Conservation (phyloP, 2,113 vertebrate species). For the Callopanchax toddi region DNA sequence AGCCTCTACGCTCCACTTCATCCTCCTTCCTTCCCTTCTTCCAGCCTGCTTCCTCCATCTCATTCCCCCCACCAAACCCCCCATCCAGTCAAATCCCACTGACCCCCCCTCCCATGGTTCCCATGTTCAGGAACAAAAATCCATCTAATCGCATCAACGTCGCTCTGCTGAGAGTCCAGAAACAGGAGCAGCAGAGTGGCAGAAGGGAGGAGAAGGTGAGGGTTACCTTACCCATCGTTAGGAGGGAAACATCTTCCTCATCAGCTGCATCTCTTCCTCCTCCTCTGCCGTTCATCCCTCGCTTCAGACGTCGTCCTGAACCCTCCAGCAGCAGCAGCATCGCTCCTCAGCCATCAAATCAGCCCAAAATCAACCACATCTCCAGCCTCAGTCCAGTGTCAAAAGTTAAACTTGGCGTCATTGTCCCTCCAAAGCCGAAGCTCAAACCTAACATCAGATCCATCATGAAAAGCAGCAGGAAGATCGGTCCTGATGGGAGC, state of each 20-base stretch:
- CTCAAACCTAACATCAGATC: background rate
- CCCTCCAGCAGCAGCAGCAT: background rate
- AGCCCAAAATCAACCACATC: background rate
- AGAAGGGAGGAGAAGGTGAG: background rate
- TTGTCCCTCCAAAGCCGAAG: background rate
- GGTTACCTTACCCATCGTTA: background rate
- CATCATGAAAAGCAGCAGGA: background rate
- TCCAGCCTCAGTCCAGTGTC: constrained; percentile 9
- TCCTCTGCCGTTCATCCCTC: constrained; percentile 4
- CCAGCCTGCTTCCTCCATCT: constrained; percentile 2
- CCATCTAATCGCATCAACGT: constrained; percentile 57
- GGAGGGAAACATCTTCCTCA: background rate
- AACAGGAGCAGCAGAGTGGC: constrained; percentile 42
- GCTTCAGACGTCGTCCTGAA: background rate
- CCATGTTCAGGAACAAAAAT: constrained; percentile 81
- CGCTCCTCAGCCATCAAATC: background rate
- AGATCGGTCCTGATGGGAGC: background rate
- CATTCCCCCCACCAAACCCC: background rate
- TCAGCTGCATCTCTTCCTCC: background rate
- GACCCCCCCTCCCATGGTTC: constrained; percentile 69
- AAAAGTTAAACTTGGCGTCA: background rate
- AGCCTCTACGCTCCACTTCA: background rate
- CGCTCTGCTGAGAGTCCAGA: constrained; percentile 50
- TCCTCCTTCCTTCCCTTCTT: background rate
- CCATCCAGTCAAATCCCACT: background rate